These are phyloP conservation scores for Epinotia brunnichana DNA, from an alignment of 2,888 invertebrate species.

Conservation along the genomic window DNA sequence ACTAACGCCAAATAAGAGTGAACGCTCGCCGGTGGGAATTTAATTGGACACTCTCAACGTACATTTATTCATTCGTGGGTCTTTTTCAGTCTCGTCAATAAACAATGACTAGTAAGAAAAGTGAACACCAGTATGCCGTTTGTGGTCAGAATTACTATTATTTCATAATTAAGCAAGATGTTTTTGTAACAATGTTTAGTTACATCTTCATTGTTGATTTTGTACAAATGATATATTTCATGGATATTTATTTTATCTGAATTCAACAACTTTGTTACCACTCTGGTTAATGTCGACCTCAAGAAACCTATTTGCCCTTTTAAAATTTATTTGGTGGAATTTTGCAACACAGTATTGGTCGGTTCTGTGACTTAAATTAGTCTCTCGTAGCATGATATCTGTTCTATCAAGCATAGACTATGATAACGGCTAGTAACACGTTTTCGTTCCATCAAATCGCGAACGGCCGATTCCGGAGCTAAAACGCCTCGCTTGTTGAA, in stretches of 20 bases:
- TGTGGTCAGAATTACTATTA: not conserved
- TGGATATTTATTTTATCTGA: too few species aligned
- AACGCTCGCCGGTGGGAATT: slow-evolving; percentile 65
- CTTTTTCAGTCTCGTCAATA: slow-evolving; percentile 24
- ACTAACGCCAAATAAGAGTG: slow-evolving; percentile 75
- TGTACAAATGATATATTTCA: too few species aligned
- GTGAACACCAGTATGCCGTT: not conserved
- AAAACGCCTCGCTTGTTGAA: slow-evolving; percentile 31
- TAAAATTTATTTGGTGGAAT: not conserved
- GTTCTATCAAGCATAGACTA: not conserved
- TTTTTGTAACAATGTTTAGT: too few species aligned
- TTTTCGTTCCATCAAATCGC: slow-evolving; percentile 7
- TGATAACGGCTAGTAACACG: slow-evolving; percentile 11
- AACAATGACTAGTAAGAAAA: slow-evolving; percentile 7
- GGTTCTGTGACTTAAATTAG: not conserved
- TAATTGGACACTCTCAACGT: slow-evolving; percentile 61
- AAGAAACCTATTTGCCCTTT: not conserved
- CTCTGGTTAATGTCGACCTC: not conserved
- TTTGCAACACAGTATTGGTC: not conserved
- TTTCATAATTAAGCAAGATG: too few species aligned
- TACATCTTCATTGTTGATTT: too few species aligned
- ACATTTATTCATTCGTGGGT: slow-evolving; percentile 27
- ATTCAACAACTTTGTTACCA: too few species aligned
- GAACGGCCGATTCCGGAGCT: not conserved
- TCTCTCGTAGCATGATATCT: not conserved